Percentiles rank a stretch among this genome's conserved stretches.
These are phyloP conservation scores for Ophion ellenae DNA, from an alignment of 2,888 invertebrate species.

Conservation along the genomic window DNA sequence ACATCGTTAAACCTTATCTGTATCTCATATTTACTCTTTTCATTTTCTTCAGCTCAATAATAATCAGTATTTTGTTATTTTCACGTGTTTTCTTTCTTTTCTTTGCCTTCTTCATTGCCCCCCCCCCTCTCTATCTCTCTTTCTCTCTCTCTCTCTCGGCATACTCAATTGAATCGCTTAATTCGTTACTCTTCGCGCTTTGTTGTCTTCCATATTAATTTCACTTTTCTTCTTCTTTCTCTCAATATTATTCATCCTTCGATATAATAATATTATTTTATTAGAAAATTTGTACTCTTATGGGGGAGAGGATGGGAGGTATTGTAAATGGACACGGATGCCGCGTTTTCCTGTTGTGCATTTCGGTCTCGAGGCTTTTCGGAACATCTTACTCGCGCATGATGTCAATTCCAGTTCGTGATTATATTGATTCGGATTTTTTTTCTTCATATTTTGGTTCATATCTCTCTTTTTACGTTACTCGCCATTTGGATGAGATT, in stretches of 20 bases:
- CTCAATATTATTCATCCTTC: conserved; percentile 76
- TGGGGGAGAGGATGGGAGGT: conserved; percentile 69
- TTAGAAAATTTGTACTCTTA: conserved; percentile 83
- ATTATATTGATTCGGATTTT: conserved; percentile 33
- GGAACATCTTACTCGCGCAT: conserved; percentile 71
- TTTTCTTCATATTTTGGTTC: conserved; percentile 40
- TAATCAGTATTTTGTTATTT: conserved; percentile 74
- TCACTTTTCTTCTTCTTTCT: conserved; percentile 69
- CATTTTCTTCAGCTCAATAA: conserved; percentile 72
- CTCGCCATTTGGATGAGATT: conserved; percentile 6
- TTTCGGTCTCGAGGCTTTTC: conserved; percentile 57
- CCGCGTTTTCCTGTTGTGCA: conserved; percentile 66
- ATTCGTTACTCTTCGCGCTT: conserved; percentile 63
- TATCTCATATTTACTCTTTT: conserved; percentile 74
- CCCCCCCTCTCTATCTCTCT: conserved; percentile 56
- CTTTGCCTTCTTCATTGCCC: conserved; percentile 54
- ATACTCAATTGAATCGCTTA: conserved; percentile 64
- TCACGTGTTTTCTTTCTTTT: conserved; percentile 63
- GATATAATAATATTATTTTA: conserved; percentile 78
- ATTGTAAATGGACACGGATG: conserved; percentile 78
- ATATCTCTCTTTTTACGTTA: conserved; percentile 40
- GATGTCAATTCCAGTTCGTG: conserved; percentile 68
- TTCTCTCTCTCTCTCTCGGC: conserved; percentile 59
- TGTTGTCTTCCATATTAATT: conserved; percentile 63
- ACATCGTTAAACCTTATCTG: conserved; percentile 81